Percentiles rank a stretch among this genome's conserved stretches.
Evolutionary conservation across 2,113 vertebrate genomes (phyloP).

Genomic region (Lampris megalopsis): DNA sequence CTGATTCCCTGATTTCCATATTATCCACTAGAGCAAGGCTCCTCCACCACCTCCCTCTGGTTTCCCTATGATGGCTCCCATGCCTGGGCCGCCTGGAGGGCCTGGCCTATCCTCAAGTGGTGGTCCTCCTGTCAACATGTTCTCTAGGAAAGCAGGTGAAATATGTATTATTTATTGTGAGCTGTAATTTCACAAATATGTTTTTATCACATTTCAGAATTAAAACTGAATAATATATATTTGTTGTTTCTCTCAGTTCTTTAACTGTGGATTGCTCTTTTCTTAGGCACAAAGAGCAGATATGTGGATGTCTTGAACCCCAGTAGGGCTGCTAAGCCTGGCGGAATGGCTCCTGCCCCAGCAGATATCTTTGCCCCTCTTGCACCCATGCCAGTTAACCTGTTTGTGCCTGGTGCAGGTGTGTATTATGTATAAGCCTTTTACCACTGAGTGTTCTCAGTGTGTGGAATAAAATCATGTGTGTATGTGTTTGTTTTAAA

Average conservation of each 20-base stretch:
- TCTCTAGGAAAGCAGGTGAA: conserved; percentile 95
- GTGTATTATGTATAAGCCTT: background rate
- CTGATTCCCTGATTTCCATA: conserved; percentile 1
- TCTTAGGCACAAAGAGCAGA: conserved; percentile 83
- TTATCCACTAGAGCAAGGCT: conserved; percentile 86
- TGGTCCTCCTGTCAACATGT: conserved; percentile 87
- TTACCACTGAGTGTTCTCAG: background rate
- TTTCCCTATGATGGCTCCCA: conserved; percentile 85
- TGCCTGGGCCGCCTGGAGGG: conserved; percentile 71
- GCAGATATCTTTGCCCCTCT: conserved; percentile 93
- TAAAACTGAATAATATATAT: background rate
- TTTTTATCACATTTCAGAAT: too few species aligned
- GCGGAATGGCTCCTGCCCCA: conserved; percentile 82
- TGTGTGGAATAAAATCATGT: too few species aligned
- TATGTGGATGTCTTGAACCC: conserved; percentile 96
- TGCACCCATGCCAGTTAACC: conserved; percentile 89
- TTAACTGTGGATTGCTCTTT: conserved; percentile 15
- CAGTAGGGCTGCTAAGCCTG: conserved; percentile 76
- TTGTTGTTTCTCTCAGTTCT: background rate
- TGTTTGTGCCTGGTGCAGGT: conserved; percentile 92
- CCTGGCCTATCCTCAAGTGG: conserved; percentile 68
- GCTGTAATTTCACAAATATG: background rate
- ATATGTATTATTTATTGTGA: background rate
- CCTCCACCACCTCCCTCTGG: conserved; percentile 89
- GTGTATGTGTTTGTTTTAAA: too few species aligned